Evolutionary conservation across 2,113 vertebrate species (phyloP), one percentile per base, ranked within the genome.

Genomic region (Vicugna pacos): DNA sequence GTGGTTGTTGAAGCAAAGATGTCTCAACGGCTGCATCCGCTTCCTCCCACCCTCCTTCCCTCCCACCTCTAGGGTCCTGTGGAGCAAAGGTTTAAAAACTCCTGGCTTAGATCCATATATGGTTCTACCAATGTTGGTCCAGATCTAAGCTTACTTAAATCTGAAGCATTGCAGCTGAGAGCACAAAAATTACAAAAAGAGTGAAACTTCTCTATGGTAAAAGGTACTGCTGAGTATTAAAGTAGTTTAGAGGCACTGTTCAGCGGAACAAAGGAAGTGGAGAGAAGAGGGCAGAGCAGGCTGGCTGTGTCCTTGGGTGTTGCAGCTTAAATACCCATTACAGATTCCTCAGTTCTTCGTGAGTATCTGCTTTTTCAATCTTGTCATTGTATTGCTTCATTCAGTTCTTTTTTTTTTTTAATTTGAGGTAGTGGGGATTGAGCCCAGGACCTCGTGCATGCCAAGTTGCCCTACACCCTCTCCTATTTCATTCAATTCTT

Each of bases 21-120:
- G 48, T 35, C 22, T 52, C 4, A 11, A 5, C 32, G 1, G 5
- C 35, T n/a, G 3, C 8, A 0, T 28, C 12, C 17, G 17, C 14
- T 22, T 50, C 32, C 2, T 12, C 14, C 19, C 12, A 9, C 30
- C 26, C 10, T 2, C 15, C 50, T 14, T 50, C 16, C 35, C 42
- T 58, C 12, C 24, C 3, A 26, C 83, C 17, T n/a, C 48, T 38
- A 24, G 67, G 50, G 32, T 84, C 13, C 22, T 42, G 13, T 5
- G 50, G 50, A 46, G 58, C 17, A 42, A 52, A 48, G 20, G 20
- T 48, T 32, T 11, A 24, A 35, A 50, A 75, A n/a, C 50, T 64
- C 79, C 70, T 58, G 73, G 65, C 56, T 80, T 58, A 30, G 38
- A 67, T 48, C 73, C 48, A 30, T 11, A 6, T 35, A 20, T 32